Percentiles rank a stretch among this genome's conserved stretches.
phyloP scores from a whole-genome alignment of 2,113 vertebrate species.

The Gila orcuttii region DNA sequence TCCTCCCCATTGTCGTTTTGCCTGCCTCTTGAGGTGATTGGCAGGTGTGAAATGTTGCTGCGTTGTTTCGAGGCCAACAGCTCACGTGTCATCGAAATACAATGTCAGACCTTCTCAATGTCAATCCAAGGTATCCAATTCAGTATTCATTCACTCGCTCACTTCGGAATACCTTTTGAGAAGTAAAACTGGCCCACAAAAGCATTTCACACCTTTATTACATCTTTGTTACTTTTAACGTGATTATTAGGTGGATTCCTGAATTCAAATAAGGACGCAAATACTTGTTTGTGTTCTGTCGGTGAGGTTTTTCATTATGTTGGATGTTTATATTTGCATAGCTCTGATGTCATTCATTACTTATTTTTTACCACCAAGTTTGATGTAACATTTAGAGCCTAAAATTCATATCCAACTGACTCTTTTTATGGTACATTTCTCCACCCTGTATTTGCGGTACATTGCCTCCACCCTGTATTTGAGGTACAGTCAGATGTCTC shows the following conservation, averaged over 20 bases:
- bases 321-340: neutral
- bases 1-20: constrained; percentile 33
- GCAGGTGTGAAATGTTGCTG: constrained; percentile 55
- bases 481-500: constrained; percentile 56
- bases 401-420: neutral
- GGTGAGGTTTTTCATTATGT: neutral
- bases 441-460: constrained; percentile 15
- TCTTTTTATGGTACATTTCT: neutral
- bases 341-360: neutral
- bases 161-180: neutral
- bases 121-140: constrained; percentile 20
- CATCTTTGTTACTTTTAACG: neutral
- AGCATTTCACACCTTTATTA: neutral
- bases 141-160: constrained; percentile 9
- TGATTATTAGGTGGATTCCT: neutral
- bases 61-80: constrained; percentile 41
- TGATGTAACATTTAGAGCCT: neutral
- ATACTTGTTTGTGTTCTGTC: neutral
- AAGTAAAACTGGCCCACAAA: neutral
- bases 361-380: neutral
- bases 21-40: constrained; percentile 33
- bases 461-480: constrained; percentile 2
- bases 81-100: constrained; percentile 41
- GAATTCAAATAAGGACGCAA: neutral
- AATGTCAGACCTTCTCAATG: constrained; percentile 24